A percentile compares a stretch with the other conserved stretches of the same genome.
These are phyloP conservation scores for Nymphalis polychloros DNA, from an alignment of 2,888 invertebrate genomes.

Conservation along the genomic window DNA sequence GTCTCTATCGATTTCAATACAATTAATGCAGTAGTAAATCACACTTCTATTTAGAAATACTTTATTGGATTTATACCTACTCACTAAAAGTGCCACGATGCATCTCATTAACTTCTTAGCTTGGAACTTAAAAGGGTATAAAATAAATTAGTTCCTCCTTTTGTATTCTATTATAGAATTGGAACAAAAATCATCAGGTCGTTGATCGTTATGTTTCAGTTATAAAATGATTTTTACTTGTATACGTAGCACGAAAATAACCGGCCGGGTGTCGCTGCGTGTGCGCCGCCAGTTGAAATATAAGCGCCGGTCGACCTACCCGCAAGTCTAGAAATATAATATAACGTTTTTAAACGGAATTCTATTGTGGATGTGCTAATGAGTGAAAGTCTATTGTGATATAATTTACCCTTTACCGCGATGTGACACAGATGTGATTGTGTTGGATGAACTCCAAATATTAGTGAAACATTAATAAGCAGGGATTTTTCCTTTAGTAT, in stretches of 20 bases:
- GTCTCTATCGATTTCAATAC: neutral
- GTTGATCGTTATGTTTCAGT: conserved; percentile 80
- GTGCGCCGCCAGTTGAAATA: conserved; percentile 48
- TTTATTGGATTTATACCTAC: neutral
- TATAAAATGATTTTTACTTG: conserved; percentile 75
- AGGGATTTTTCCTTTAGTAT: conserved; percentile 51
- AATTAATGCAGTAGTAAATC: neutral
- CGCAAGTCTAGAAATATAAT: conserved; percentile 36
- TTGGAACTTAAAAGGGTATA: neutral
- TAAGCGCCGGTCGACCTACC: conserved; percentile 45
- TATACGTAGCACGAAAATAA: conserved; percentile 78
- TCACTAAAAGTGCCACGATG: neutral
- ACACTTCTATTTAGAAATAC: neutral
- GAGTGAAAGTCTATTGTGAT: conserved; percentile 40
- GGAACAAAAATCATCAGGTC: conserved; percentile 60
- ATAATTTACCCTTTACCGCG: conserved; percentile 39
- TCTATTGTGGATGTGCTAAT: conserved; percentile 17
- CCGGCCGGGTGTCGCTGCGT: conserved; percentile 71
- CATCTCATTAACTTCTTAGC: neutral
- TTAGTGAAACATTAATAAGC: conserved; percentile 58
- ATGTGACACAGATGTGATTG: conserved; percentile 52
- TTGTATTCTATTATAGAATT: conserved; percentile 1
- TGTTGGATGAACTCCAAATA: conserved; percentile 66
- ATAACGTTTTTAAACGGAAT: conserved; percentile 24
- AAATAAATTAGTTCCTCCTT: neutral